Conservation (phyloP, 2,113 vertebrate species). For the Sphyrna mokarran region DNA sequence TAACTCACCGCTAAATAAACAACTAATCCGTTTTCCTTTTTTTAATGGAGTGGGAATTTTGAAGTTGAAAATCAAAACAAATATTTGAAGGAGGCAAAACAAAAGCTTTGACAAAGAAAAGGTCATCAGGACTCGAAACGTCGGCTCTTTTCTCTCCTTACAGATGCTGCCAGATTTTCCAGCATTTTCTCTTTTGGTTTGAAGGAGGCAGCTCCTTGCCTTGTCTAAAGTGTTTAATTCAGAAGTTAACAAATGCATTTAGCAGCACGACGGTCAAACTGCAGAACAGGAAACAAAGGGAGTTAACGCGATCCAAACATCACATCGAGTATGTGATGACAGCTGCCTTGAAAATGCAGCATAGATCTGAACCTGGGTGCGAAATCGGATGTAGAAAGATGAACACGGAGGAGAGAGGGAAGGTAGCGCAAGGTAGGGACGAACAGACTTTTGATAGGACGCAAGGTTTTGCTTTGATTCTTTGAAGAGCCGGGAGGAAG, state of each 20-base stretch:
- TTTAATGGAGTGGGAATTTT: not conserved
- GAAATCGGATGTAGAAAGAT: not conserved
- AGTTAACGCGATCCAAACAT: not conserved
- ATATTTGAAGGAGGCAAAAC: not conserved
- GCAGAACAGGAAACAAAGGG: not conserved
- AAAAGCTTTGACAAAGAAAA: too few species aligned
- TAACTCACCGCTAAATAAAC: too few species aligned
- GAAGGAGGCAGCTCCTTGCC: too few species aligned
- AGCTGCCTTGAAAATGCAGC: not conserved
- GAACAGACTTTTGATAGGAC: not conserved
- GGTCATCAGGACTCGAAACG: too few species aligned
- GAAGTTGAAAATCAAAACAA: not conserved
- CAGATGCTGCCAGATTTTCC: too few species aligned
- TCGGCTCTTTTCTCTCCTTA: too few species aligned
- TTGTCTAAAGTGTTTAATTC: not conserved
- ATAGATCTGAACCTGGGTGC: not conserved
- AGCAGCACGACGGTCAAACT: not conserved
- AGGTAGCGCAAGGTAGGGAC: not conserved
- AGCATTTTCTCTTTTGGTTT: not conserved
- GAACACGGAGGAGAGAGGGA: not conserved
- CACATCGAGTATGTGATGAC: not conserved
- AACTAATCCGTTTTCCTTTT: not conserved
- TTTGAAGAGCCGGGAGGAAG: not conserved
- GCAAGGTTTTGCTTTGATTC: not conserved
- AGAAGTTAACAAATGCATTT: not conserved